Conservation (phyloP, 2,113 vertebrate genomes). For the Pardalotus punctatus region DNA sequence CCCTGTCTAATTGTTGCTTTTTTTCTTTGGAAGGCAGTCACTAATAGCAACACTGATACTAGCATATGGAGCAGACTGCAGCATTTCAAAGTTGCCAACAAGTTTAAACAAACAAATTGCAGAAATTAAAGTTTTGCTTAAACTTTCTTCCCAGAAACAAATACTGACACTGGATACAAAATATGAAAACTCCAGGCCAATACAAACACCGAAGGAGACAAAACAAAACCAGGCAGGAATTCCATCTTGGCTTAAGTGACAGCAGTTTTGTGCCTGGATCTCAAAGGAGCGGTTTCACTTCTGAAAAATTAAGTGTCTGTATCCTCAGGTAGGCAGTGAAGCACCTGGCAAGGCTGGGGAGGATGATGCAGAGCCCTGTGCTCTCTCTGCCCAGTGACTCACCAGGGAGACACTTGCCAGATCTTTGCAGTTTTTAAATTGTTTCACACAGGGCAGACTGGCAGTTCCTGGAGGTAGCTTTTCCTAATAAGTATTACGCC, state of each 20-base stretch:
- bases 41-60: background rate
- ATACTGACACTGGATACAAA: slow-evolving; percentile 40
- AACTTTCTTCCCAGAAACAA: slow-evolving; percentile 61
- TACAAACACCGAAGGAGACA: slow-evolving; percentile 43
- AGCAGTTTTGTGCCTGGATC: background rate
- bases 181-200: slow-evolving; percentile 47
- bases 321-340: background rate
- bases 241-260: background rate
- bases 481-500: background rate
- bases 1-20: background rate
- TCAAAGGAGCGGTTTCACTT: background rate
- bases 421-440: background rate
- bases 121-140: slow-evolving; percentile 30
- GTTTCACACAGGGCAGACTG: background rate
- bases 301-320: background rate
- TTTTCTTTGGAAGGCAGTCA: background rate
- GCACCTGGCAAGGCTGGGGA: background rate
- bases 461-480: background rate
- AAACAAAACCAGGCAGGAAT: slow-evolving; percentile 56
- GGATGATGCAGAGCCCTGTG: background rate
- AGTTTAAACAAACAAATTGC: slow-evolving; percentile 63
- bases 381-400: background rate
- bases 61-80: background rate
- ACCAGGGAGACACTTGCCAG: background rate
- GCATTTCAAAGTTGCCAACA: slow-evolving; percentile 23